Evolutionary conservation across 1,140 invertebrate species (phyloP).

Genomic region (Aporrectodea caliginosa): DNA sequence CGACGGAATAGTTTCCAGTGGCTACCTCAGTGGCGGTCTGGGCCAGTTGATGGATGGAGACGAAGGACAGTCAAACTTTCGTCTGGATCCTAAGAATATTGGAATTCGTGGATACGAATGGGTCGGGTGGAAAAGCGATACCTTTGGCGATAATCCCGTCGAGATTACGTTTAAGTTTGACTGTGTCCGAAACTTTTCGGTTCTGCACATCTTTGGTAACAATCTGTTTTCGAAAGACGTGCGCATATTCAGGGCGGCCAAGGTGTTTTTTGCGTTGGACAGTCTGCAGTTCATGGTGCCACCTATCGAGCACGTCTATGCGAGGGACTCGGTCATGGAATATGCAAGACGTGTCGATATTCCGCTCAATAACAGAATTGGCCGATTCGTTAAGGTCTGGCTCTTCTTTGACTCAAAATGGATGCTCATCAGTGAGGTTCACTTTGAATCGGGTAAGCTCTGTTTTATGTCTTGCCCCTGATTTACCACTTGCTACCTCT

Average conservation of each 20-base stretch:
- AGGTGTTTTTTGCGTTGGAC: conserved; percentile 75
- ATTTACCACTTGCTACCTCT: too few relatives aligned
- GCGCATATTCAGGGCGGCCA: conserved; percentile 62
- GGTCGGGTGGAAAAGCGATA: conserved; percentile 78
- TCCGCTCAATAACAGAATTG: conserved; percentile 77
- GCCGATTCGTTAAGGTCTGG: conserved; percentile 74
- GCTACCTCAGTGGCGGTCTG: conserved; percentile 66
- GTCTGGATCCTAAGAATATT: conserved; percentile 64
- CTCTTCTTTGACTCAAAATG: conserved; percentile 76
- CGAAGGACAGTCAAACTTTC: conserved; percentile 71
- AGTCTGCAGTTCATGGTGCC: conserved; percentile 74
- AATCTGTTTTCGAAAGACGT: conserved; percentile 68
- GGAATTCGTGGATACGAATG: conserved; percentile 65
- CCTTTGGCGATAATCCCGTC: conserved; percentile 38
- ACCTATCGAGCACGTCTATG: conserved; percentile 67
- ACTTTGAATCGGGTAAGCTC: conserved; percentile 48
- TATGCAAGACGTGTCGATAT: conserved; percentile 76
- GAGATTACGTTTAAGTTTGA: conserved; percentile 75
- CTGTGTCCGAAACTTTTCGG: conserved; percentile 77
- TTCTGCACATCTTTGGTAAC: conserved; percentile 75
- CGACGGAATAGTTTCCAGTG: conserved; percentile 66
- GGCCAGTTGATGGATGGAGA: conserved; percentile 83
- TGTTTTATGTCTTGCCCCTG: too few relatives aligned
- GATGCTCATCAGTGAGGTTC: conserved; percentile 84
- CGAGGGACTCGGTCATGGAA: conserved; percentile 77